phyloP scores from a whole-genome alignment of 2,888 invertebrate genomes.

The Drosophila melanosoma region DNA sequence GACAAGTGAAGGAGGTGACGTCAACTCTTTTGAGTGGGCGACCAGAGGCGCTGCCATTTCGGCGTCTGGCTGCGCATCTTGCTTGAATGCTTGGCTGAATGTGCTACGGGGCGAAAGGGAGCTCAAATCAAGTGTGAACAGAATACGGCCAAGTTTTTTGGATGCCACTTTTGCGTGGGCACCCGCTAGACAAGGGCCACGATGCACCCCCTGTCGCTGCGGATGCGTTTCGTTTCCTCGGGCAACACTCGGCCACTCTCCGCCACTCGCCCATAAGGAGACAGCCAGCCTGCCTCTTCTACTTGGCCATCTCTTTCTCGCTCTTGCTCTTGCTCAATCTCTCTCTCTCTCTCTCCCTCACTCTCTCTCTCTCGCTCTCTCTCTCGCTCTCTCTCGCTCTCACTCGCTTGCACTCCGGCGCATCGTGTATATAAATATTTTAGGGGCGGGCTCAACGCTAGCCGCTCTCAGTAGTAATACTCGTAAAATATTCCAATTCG shows the following conservation, averaged over 20 bases:
- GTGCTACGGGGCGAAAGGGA: slow-evolving; percentile 8
- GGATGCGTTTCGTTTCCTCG: slow-evolving; percentile 38
- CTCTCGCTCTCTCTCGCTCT: slow-evolving; percentile 2
- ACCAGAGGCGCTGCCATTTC: slow-evolving; percentile 80
- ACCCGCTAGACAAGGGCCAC: slow-evolving; percentile 15
- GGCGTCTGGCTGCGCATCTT: slow-evolving; percentile 65
- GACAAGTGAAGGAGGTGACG: slow-evolving; percentile 73
- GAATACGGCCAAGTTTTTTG: slow-evolving; percentile 73
- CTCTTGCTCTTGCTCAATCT: background rate
- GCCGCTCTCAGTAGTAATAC: slow-evolving; percentile 30
- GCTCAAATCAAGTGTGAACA: slow-evolving; percentile 71
- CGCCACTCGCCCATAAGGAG: slow-evolving; percentile 13
- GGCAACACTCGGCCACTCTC: slow-evolving; percentile 41
- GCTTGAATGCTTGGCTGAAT: slow-evolving; percentile 27
- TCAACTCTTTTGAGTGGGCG: slow-evolving; percentile 68
- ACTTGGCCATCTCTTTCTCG: slow-evolving; percentile 6
- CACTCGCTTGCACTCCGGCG: slow-evolving; percentile 16
- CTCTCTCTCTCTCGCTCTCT: slow-evolving; percentile 1
- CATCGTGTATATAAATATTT: slow-evolving; percentile 80
- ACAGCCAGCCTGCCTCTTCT: slow-evolving; percentile 16
- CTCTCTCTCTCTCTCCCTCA: background rate
- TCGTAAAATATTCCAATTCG: slow-evolving; percentile 80
- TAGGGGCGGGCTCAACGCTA: slow-evolving; percentile 82
- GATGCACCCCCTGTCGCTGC: slow-evolving; percentile 9
- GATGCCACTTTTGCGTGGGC: slow-evolving; percentile 58